Conservation (phyloP, 2,113 vertebrate genomes). For the Spheniscus mendiculus region DNA sequence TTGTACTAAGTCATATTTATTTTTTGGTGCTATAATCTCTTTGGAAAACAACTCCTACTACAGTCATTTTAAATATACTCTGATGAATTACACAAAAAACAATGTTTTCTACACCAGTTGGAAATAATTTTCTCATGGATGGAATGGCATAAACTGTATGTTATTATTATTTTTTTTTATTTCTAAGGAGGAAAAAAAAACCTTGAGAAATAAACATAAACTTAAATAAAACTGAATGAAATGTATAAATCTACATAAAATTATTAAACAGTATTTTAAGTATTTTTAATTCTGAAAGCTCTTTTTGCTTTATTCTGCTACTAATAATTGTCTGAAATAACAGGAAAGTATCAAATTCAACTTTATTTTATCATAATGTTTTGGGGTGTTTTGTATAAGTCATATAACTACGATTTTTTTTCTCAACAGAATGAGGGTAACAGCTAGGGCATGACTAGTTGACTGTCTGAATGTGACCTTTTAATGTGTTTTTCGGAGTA, state of each 20-base stretch:
- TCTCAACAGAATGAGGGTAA: background rate
- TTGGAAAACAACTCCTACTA: background rate
- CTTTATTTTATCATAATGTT: background rate
- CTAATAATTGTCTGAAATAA: background rate
- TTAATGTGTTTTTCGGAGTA: background rate
- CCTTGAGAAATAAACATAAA: background rate
- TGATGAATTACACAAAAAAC: background rate
- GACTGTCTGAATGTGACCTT: background rate
- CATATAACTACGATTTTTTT: background rate
- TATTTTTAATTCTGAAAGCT: background rate
- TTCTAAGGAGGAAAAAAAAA: background rate
- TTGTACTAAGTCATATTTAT: background rate
- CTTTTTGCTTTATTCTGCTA: background rate
- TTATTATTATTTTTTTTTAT: background rate
- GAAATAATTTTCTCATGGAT: background rate
- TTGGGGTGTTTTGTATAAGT: rapidly evolving
- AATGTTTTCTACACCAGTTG: background rate
- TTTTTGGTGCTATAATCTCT: background rate
- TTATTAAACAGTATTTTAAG: background rate
- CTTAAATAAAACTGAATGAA: background rate
- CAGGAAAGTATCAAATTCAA: background rate
- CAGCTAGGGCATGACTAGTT: background rate
- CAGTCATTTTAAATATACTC: background rate
- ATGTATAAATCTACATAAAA: background rate
- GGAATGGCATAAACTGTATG: background rate